Percentiles rank a stretch among this genome's conserved stretches.
These are phyloP conservation scores for Carapus acus DNA, from an alignment of 2,797 vertebrate genomes.

Conservation along the genomic window DNA sequence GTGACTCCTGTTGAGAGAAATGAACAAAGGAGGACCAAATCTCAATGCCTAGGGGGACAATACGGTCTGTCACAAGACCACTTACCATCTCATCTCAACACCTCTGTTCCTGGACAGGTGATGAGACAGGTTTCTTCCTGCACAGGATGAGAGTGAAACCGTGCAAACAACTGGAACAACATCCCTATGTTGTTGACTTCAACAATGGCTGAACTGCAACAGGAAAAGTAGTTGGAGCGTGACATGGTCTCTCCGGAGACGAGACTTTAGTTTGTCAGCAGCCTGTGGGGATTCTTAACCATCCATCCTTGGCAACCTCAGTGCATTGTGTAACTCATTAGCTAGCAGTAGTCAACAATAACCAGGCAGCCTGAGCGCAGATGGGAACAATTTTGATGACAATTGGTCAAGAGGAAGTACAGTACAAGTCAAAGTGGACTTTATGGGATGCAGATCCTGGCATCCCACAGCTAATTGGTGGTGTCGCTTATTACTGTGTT, in stretches of 20 bases:
- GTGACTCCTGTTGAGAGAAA: slow-evolving; percentile 50
- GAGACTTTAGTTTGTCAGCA: slow-evolving; percentile 28
- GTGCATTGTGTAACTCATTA: slow-evolving; percentile 44
- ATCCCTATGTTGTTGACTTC: slow-evolving; percentile 41
- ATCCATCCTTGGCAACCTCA: slow-evolving; percentile 27
- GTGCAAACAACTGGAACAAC: slow-evolving; percentile 27
- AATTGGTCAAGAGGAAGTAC: slow-evolving; percentile 28
- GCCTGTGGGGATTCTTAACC: slow-evolving; percentile 36
- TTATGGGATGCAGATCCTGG: slow-evolving; percentile 17
- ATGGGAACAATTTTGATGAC: slow-evolving; percentile 53
- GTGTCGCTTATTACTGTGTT: slow-evolving; percentile 15
- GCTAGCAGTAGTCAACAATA: slow-evolving; percentile 38
- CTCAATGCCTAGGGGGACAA: slow-evolving; percentile 57
- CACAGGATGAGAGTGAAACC: slow-evolving; percentile 28
- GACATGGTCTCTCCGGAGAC: slow-evolving; percentile 19
- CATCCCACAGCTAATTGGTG: slow-evolving; percentile 36
- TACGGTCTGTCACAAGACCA: slow-evolving; percentile 44
- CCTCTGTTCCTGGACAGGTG: slow-evolving; percentile 38
- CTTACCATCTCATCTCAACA: slow-evolving; percentile 57
- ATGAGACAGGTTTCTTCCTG: slow-evolving; percentile 40
- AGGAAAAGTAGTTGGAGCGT: slow-evolving; percentile 41
- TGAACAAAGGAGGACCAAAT: slow-evolving; percentile 48
- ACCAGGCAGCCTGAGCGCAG: slow-evolving; percentile 33
- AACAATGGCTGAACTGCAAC: slow-evolving; percentile 33
- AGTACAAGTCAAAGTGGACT: slow-evolving; percentile 30